These are phyloP conservation scores for Taxidea taxus DNA, from an alignment of 2,113 vertebrate genomes.

Conservation along the genomic window DNA sequence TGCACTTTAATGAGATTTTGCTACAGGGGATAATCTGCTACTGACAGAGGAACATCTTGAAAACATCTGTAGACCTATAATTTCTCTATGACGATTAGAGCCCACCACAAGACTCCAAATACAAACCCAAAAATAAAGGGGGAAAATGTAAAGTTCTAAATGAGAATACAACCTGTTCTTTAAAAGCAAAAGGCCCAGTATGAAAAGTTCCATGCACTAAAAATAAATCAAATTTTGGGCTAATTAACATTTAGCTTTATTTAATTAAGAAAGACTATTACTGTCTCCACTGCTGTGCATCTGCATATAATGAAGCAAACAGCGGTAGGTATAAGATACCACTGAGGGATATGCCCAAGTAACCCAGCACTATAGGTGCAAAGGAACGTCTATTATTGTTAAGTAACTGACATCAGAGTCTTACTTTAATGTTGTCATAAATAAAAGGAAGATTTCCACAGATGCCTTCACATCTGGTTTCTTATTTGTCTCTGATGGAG, in stretches of 20 bases:
- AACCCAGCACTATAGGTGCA: constrained; percentile 85
- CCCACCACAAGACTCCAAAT: constrained; percentile 88
- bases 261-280: constrained; percentile 92
- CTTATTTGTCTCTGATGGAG: constrained; percentile 87
- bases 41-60: constrained; percentile 99
- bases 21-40: constrained; percentile 99
- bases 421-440: constrained; percentile 88
- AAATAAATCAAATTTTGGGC: constrained; percentile 89
- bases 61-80: constrained; percentile 99
- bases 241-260: constrained; percentile 92
- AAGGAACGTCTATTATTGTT: constrained; percentile 88
- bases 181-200: constrained; percentile 76
- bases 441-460: constrained; percentile 88
- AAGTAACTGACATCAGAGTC: constrained; percentile 87
- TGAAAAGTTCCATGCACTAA: constrained; percentile 81
- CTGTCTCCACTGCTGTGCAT: constrained; percentile 89
- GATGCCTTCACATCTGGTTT: constrained; percentile 89
- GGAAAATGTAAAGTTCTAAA: constrained; percentile 82
- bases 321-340: constrained; percentile 89
- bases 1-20: constrained; percentile 99
- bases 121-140: constrained; percentile 84
- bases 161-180: constrained; percentile 85
- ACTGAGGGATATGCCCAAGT: constrained; percentile 87
- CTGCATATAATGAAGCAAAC: constrained; percentile 90
- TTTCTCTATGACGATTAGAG: constrained; percentile 96